Percentiles rank a stretch among this genome's conserved stretches.
phyloP scores from a whole-genome alignment of 30 jellyfish, hydroid and myxozoan genomes.

The Hydractinia echinata region DNA sequence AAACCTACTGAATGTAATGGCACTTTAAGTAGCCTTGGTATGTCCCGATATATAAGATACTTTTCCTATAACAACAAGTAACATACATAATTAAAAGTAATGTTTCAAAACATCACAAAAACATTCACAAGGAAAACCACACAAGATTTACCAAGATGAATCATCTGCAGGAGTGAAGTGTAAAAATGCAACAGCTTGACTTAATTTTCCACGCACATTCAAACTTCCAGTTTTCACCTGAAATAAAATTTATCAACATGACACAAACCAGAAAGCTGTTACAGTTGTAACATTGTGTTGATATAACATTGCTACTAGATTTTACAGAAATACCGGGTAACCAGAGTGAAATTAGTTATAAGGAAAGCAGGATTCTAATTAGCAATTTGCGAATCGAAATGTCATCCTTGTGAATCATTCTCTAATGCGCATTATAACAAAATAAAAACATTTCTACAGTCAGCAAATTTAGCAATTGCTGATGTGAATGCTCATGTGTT shows the following conservation, averaged over 20 bases:
- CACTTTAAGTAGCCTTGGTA: constrained; percentile 49
- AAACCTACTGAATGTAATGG: constrained; percentile 34
- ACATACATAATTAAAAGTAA: background rate
- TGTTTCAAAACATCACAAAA: background rate
- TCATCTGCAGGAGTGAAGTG: background rate
- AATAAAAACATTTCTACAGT: too few species aligned
- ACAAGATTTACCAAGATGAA: background rate
- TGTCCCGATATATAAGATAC: constrained; percentile 32
- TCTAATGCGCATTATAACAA: too few species aligned
- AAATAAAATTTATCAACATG: background rate
- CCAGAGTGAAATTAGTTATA: too few species aligned
- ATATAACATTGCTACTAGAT: too few species aligned
- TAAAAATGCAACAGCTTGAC: constrained; percentile 6
- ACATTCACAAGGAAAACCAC: background rate
- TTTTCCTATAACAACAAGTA: constrained; percentile 29
- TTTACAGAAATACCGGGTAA: too few species aligned
- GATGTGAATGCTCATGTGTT: too few species aligned
- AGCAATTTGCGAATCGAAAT: too few species aligned
- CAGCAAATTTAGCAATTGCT: too few species aligned
- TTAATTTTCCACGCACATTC: constrained; percentile 18
- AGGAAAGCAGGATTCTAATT: too few species aligned
- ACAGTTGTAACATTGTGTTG: too few species aligned
- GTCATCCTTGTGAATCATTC: too few species aligned
- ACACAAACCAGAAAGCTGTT: background rate
- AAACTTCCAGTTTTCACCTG: constrained; percentile 1